Conservation (phyloP, 2,888 invertebrate genomes). For the Cremastinae sp. region DNA sequence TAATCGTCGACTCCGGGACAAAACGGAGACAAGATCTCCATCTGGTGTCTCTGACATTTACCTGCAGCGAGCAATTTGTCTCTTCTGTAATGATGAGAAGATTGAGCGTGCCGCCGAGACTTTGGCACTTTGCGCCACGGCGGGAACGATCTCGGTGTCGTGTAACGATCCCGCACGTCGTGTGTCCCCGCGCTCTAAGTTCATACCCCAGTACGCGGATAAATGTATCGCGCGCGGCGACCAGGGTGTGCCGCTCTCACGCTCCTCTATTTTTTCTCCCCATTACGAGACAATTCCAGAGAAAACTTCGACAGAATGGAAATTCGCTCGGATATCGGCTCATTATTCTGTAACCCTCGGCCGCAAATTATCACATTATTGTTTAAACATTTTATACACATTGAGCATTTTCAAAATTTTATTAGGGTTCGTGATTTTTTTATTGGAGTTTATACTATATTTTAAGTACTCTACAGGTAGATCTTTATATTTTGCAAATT, state of each 20-base stretch:
- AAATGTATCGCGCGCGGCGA: conserved; percentile 23
- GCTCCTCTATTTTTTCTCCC: conserved; percentile 39
- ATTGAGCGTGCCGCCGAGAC: conserved; percentile 58
- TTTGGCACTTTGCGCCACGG: conserved; percentile 58
- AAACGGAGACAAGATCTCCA: conserved; percentile 35
- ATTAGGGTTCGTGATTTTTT: no score
- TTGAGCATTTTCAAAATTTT: no score
- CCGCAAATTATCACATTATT: no score
- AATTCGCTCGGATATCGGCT: conserved; percentile 21
- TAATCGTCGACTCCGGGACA: no score
- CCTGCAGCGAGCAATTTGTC: conserved; percentile 65
- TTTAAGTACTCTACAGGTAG: no score
- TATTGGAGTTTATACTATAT: no score
- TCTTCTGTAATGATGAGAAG: conserved; percentile 63
- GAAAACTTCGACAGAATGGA: conserved; percentile 13
- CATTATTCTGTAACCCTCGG: conserved; percentile 10
- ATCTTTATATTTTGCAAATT: no score
- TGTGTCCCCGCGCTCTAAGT: conserved; percentile 45
- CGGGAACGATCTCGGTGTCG: conserved; percentile 55
- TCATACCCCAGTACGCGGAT: conserved; percentile 21
- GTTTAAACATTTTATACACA: no score
- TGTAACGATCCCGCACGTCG: conserved; percentile 26
- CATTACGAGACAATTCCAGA: conserved; percentile 31
- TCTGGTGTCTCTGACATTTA: conserved; percentile 62
- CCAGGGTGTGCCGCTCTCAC: conserved; percentile 64